Percentiles rank a stretch among this genome's conserved stretches.
These are phyloP conservation scores for Didymodactylos carnosus DNA, from an alignment of 2,888 invertebrate species.

Conservation along the genomic window DNA sequence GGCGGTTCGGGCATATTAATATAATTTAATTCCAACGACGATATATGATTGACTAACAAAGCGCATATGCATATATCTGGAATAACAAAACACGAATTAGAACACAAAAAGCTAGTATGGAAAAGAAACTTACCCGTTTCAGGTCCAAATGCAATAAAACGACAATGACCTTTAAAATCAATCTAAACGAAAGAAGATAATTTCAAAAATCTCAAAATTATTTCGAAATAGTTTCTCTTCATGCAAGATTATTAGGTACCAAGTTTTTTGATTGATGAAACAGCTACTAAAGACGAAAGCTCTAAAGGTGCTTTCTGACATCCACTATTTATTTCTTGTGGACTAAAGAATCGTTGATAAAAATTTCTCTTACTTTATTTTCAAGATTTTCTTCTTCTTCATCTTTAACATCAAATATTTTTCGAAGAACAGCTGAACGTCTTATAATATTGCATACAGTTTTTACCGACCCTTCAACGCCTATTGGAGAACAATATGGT, in stretches of 20 bases:
- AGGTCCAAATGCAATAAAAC: background rate
- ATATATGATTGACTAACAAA: background rate
- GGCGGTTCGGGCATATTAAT: background rate
- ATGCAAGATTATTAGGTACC: too few species aligned
- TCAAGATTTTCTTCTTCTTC: background rate
- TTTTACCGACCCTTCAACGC: background rate
- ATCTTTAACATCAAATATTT: background rate
- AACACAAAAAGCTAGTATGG: too few species aligned
- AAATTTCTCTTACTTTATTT: background rate
- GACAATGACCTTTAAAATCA: conserved; percentile 1
- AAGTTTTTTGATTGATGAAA: too few species aligned
- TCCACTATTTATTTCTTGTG: too few species aligned
- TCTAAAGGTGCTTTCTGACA: too few species aligned
- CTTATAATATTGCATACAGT: background rate
- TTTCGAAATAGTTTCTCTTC: too few species aligned
- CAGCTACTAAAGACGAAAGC: too few species aligned
- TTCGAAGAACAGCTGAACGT: background rate
- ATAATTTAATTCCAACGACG: background rate
- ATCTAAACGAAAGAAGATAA: background rate
- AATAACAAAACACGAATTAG: too few species aligned
- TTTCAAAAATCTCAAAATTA: background rate
- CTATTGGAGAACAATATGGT: background rate
- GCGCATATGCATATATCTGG: background rate
- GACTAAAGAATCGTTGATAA: too few species aligned
- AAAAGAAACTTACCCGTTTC: too few species aligned